Base-by-base conservation (phyloP, 2,797 vertebrate genomes). In the Morelia viridis region DNA sequence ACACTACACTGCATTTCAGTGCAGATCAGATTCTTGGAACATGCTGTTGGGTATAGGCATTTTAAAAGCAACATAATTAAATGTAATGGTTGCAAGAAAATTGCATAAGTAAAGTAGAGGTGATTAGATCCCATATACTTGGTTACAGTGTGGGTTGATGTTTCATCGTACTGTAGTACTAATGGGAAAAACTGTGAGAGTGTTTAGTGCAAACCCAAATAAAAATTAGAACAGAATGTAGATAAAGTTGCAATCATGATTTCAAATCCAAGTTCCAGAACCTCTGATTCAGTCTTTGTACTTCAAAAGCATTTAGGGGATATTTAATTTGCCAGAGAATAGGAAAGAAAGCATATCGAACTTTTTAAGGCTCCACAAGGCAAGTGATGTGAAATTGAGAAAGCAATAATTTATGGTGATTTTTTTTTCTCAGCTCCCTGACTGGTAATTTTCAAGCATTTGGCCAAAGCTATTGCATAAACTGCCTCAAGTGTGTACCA, bases 391-490 rank as follows among this genome's bases (percentile, higher is more conserved):
- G 88, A 41, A n/a, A 83, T 5, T 31, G 22, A 91, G 65, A 93
- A 65, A 60, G 58, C 88, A 90, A 90, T 87, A 90, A 58, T 26
- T 91, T 93, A 83, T 50, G 50, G 89, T 65, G 89, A 90, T 85
- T 84, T 53, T 76, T n/a, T 80, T 90, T 84, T 80, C n/a, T 93
- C 56, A 62, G 53, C 85, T 80, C 90, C 60, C 83, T 80, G 50
- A 41, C 53, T 61, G 13, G 24, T 80, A 22, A 19, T 24, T 60
- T 86, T 87, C 31, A 58, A 91, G 22, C 57, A 68, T 90, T 85
- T 86, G 31, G 90, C 28, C 92, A 90, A 87, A 60, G 85, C 19
- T 90, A n/a, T 60, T 64, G 83, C 68, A 93, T 89, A 93, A 91
- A 89, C 65, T 65, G 80, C 87, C 64, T 89, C 65, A 91, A 87